These are phyloP conservation scores for Cerastoderma edule DNA, from an alignment of 2,888 invertebrate species.

Conservation along the genomic window DNA sequence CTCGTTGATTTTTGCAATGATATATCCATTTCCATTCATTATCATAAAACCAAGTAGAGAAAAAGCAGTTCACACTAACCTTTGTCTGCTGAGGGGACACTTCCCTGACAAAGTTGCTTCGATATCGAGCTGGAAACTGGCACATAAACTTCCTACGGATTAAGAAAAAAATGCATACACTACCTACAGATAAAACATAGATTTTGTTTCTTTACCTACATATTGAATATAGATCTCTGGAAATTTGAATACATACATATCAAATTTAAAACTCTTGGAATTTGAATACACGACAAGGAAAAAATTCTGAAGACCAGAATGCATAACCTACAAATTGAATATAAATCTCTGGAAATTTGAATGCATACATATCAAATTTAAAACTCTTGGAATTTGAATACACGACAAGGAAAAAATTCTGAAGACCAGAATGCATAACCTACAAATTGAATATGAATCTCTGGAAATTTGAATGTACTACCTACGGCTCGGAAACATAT, in stretches of 20 bases:
- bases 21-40: not conserved
- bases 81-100: constrained; percentile 9
- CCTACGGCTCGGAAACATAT: not conserved
- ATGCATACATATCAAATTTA: not conserved
- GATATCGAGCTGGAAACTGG: not conserved
- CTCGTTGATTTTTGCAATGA: not conserved
- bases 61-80: constrained; percentile 14
- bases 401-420: too few species aligned
- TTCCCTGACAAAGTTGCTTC: constrained; percentile 23
- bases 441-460: too few species aligned
- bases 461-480: not conserved
- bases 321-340: too few species aligned
- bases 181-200: too few species aligned
- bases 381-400: not conserved
- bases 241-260: not conserved
- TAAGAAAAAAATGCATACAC: not conserved
- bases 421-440: too few species aligned
- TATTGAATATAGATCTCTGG: not conserved
- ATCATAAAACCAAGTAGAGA: too few species aligned
- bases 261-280: not conserved
- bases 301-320: too few species aligned
- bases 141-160: constrained; percentile 24
- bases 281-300: too few species aligned
- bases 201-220: too few species aligned
- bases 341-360: not conserved